These are phyloP conservation scores for Phylloscopus whistleri DNA, from an alignment of 2,113 vertebrate species.

Conservation along the genomic window DNA sequence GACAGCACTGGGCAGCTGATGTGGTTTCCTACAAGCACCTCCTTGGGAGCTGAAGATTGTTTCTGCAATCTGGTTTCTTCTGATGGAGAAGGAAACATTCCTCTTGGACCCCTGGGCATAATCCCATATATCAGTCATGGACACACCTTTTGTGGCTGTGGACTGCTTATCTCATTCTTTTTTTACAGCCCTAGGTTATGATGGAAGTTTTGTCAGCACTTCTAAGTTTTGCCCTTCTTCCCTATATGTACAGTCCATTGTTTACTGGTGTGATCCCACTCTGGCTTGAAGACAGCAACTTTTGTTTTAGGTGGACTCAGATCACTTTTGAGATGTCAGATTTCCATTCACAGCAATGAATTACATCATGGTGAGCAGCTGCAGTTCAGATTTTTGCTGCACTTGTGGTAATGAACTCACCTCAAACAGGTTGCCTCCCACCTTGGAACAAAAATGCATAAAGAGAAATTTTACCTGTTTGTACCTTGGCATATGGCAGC, in stretches of 20 bases:
- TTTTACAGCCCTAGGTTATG: not conserved
- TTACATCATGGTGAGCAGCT: not conserved
- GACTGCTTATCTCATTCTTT: not conserved
- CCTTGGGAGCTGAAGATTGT: not conserved
- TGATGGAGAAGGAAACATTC: not conserved
- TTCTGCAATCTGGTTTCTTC: not conserved
- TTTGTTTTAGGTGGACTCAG: not conserved
- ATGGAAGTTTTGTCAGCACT: not conserved
- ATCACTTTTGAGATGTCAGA: not conserved
- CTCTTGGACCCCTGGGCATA: not conserved
- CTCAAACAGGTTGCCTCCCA: not conserved
- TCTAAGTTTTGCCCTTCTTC: not conserved
- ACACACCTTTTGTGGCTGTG: not conserved
- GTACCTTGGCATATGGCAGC: not conserved
- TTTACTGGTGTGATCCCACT: not conserved
- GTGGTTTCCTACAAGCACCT: not conserved
- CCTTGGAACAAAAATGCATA: not conserved
- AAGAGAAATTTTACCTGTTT: not conserved
- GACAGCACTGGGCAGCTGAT: not conserved
- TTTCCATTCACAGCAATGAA: not conserved
- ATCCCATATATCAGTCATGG: not conserved
- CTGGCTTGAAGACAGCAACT: not conserved
- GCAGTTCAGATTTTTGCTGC: not conserved
- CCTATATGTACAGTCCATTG: not conserved
- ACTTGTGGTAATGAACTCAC: not conserved